Conservation (phyloP, 2,113 vertebrate genomes). For the Halcyon senegalensis region DNA sequence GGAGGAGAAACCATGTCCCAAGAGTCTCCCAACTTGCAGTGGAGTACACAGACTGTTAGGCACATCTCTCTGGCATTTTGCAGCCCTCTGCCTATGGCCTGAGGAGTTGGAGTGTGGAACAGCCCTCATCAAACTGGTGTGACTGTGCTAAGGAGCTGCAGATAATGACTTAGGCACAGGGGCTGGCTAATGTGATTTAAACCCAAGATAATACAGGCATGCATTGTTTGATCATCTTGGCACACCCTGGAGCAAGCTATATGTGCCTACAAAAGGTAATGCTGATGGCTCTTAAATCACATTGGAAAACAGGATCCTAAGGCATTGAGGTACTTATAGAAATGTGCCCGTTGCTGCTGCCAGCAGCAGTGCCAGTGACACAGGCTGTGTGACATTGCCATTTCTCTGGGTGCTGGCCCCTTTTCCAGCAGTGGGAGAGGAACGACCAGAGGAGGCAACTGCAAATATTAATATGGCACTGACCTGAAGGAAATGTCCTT, state of each 20-base stretch:
- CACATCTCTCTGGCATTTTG: background rate
- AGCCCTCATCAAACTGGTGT: background rate
- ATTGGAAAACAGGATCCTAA: background rate
- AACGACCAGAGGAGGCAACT: background rate
- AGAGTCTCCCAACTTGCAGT: background rate
- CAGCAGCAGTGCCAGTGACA: background rate
- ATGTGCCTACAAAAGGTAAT: fast-evolving
- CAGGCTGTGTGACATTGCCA: fast-evolving
- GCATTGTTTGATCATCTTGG: background rate
- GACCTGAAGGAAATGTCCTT: background rate
- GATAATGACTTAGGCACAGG: background rate
- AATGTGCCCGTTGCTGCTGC: background rate
- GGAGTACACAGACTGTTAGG: background rate
- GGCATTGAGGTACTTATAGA: background rate
- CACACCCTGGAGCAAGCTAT: background rate
- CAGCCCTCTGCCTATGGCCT: background rate
- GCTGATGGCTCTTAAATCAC: background rate
- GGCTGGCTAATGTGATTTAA: background rate
- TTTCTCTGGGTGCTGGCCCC: fast-evolving
- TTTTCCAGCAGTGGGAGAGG: background rate
- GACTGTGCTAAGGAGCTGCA: background rate
- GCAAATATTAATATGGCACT: background rate
- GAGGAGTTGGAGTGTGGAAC: background rate
- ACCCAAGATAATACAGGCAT: background rate
- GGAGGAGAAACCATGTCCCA: background rate